phyloP scores from a whole-genome alignment of 64 coral and sea anemone genomes.

The Pocillopora damicornis region DNA sequence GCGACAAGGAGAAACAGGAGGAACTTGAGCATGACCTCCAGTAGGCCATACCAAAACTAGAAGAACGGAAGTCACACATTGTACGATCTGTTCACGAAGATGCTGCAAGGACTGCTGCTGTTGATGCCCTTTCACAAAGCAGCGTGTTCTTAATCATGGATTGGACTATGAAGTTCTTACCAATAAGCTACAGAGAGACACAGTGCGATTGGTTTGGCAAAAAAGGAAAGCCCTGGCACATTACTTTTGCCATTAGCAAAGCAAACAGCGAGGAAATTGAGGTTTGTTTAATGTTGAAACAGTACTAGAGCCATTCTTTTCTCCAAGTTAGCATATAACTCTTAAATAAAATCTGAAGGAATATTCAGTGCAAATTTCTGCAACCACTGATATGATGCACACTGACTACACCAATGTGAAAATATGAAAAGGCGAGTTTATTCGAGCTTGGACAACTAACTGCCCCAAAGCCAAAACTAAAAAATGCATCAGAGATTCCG shows the following conservation, averaged over 20 bases:
- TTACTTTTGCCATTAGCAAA: too few relatives aligned
- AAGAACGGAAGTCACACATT: constrained; percentile 18
- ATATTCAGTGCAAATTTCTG: too few relatives aligned
- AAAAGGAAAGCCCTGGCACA: not conserved
- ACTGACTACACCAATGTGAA: too few relatives aligned
- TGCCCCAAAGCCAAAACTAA: not conserved
- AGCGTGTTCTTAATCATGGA: not conserved
- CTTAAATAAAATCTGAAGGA: too few relatives aligned
- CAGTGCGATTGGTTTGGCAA: constrained; percentile 25
- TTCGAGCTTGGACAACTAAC: not conserved
- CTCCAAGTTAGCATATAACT: too few relatives aligned
- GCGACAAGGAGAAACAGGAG: constrained; percentile 11
- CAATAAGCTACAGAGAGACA: constrained; percentile 22
- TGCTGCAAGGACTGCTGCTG: constrained; percentile 13
- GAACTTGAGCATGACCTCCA: constrained; percentile 18
- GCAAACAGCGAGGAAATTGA: too few relatives aligned
- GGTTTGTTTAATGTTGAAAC: too few relatives aligned
- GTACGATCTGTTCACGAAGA: constrained; percentile 23
- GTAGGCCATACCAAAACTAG: not conserved
- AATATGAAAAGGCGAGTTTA: too few relatives aligned
- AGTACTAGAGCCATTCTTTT: too few relatives aligned
- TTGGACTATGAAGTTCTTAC: constrained; percentile 30
- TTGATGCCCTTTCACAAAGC: too few relatives aligned
- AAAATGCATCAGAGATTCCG: not conserved
- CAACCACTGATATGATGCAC: too few relatives aligned